Evolutionary conservation across 2,113 vertebrate species (phyloP), one percentile per base, ranked within the genome.

Genomic region (Alligator mississippiensis): DNA sequence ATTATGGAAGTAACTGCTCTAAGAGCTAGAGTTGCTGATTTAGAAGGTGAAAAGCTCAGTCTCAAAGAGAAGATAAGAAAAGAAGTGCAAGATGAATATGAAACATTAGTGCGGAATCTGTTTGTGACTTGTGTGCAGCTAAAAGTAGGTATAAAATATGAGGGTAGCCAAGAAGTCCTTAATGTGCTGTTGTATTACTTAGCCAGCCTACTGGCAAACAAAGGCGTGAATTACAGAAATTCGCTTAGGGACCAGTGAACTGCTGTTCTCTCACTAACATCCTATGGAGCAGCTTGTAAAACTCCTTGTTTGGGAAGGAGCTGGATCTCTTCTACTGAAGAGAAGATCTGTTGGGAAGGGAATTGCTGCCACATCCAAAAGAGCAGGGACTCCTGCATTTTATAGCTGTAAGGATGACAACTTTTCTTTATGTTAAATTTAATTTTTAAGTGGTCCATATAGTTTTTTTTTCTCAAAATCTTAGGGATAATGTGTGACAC

Each of bases 1-100:
- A 98, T 98, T 93, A 74, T 97, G 96, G 98, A 98, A 96, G 95
- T 98, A 94, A 98, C 97, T 3, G 97, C 94, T 16, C 97, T 98
- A 81, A 96, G 97, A 97, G 90, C 97, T 30, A 93, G 54, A 68
- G 92, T 98, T 2, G 7, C 85, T 27, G 96, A 97, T 16, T 90
- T 97, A 84, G 96, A 98, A 87, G 97, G 98, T 80, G 96, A 98
- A 92, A 97, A 88, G 58, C 87, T 90, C 16, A 77, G 30, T 75
- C 86, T 97, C 21, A 97, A 97, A 92, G 77, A 97, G 25, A 90
- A 96, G 27, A 92, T 98, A 58, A 87, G 94, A 61, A 97, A 98
- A 89, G 95, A 97, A 86, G 96, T 97, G 70, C 88, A 8, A 79
- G 97, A 97, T 63, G 96, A 97, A 82, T 98, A 98, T 5, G 95